Base-by-base conservation (phyloP, 2,797 vertebrate genomes). In the Bovichtus variegatus region DNA sequence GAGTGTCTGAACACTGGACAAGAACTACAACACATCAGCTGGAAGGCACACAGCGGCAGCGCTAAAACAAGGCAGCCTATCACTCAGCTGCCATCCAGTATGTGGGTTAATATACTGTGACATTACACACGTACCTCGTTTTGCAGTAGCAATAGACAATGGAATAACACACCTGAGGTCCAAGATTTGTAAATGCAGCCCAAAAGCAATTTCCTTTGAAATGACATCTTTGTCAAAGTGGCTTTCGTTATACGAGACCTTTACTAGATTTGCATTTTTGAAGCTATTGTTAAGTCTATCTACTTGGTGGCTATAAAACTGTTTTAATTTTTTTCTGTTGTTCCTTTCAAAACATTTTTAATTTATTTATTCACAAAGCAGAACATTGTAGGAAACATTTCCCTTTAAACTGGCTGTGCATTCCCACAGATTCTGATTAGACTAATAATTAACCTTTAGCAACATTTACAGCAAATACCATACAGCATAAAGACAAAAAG, bases 11-110 rank as follows among this genome's bases (percentile, higher is more conserved):
- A 74, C 68, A 51, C 46, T 41, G 59, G 74, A 80, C 75, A 78
- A 78, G 64, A 85, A 74, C 71, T 74, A 63, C 78, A 85, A 68
- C 78, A 78, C 57, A 71, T 78, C 76, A 71, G 85, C 85, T 74
- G 71, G 72, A 87, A 88, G 86, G 83, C 75, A 74, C 8, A 0
- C 54, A 73, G 43, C 25, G 1, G 38, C 55, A 71, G 70, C 6
- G 1, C 50, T 55, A 70, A 78, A 66, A 70, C 49, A 19, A 36
- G 43, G 46, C 69, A 80, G 62, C 64, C 69, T 18, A 68, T 81
- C 76, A 68, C 66, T 78, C 64, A 80, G 61, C 74, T 53, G 73
- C 50, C 2, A 19, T 65, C 12, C 11, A 65, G 69, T 49, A 11
- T 71, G 60, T 66, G 61, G 77, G 74, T 71, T 82, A 63, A 87